phyloP scores from a whole-genome alignment of 2,113 vertebrate genomes.

The Dromaius novaehollandiae region DNA sequence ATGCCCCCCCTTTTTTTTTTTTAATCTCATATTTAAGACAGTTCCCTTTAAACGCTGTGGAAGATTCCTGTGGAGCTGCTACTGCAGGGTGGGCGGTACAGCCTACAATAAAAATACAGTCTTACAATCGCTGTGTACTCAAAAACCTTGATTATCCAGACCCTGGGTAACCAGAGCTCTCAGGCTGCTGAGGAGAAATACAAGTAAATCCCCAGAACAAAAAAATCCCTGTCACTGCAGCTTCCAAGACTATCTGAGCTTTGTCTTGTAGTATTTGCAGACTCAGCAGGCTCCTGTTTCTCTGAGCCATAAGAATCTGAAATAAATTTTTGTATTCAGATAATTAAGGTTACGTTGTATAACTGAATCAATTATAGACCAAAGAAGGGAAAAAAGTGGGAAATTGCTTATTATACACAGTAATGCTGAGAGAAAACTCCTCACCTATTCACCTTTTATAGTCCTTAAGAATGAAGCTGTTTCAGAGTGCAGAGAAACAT shows the following conservation, averaged over 20 bases:
- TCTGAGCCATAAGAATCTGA: conserved; percentile 3
- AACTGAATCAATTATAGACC: not conserved
- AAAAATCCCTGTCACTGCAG: not conserved
- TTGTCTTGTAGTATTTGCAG: not conserved
- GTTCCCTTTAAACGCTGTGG: not conserved
- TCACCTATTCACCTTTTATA: not conserved
- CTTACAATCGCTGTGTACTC: not conserved
- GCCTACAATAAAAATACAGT: not conserved
- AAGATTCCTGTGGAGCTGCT: not conserved
- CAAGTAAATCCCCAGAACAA: not conserved
- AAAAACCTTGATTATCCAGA: not conserved
- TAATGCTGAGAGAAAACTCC: not conserved
- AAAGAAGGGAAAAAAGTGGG: not conserved
- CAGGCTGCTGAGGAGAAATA: not conserved
- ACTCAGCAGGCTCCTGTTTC: not conserved
- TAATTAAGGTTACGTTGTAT: not conserved
- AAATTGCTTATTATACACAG: not conserved
- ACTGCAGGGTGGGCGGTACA: not conserved
- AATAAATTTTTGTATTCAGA: not conserved
- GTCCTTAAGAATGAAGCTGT: not conserved
- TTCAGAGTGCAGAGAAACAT: not conserved
- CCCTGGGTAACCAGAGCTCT: not conserved
- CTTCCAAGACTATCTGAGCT: not conserved
- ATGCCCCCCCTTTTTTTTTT: fast-evolving
- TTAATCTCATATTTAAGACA: not conserved